A percentile compares a stretch with the other conserved stretches of the same genome.
phyloP scores from a whole-genome alignment of 53 echinoderm and acorn worm genomes.

The Pentamera pediparva region DNA sequence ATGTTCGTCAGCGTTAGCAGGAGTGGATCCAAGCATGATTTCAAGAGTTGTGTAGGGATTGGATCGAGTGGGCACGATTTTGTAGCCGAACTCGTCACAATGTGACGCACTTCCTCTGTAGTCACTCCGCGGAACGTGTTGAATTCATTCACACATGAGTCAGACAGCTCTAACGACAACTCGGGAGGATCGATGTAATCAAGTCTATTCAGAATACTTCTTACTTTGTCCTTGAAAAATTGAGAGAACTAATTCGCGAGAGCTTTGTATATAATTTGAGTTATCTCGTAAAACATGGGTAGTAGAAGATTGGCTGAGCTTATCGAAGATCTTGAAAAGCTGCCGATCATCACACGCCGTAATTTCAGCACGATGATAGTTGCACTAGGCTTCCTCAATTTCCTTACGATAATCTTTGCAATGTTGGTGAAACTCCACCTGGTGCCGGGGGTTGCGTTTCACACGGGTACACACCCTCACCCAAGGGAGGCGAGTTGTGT shows the following conservation, averaged over 20 bases:
- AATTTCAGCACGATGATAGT: neutral
- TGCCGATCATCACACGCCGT: neutral
- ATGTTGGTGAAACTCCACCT: too few relatives aligned
- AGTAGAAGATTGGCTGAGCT: neutral
- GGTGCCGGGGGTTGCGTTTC: too few relatives aligned
- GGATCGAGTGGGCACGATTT: slow-evolving; percentile 2
- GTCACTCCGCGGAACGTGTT: neutral
- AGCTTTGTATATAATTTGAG: neutral
- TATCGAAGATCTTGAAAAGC: neutral
- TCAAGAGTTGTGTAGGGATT: neutral
- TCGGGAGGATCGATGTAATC: neutral
- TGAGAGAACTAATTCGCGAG: neutral
- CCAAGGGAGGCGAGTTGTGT: too few relatives aligned
- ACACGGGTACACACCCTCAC: too few relatives aligned
- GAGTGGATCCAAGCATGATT: neutral
- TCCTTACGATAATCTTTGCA: too few relatives aligned
- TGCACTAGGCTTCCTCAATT: too few relatives aligned
- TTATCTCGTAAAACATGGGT: neutral
- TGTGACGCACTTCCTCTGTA: neutral
- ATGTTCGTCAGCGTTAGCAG: neutral
- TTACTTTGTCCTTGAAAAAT: neutral
- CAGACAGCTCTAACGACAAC: neutral
- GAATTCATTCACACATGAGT: neutral
- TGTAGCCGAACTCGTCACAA: neutral
- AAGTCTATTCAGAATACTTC: neutral